Evolutionary conservation across 2,888 invertebrate genomes (phyloP).

Genomic region (Tanytarsus gracilentus): DNA sequence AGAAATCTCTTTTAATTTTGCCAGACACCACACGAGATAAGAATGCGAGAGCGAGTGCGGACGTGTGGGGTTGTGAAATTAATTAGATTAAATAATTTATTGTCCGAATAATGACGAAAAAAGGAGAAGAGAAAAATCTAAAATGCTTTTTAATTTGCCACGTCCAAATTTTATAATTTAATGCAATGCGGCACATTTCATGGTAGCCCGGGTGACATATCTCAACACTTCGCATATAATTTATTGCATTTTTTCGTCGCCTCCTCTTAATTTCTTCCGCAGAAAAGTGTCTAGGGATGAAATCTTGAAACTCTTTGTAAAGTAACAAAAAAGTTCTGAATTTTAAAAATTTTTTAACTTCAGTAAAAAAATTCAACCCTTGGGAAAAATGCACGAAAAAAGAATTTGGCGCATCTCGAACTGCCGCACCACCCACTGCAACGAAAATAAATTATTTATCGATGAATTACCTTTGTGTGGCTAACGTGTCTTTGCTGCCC

Average conservation of each 20-base stretch:
- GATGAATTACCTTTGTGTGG: too few relatives aligned
- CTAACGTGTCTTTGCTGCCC: background rate
- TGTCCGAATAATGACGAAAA: background rate
- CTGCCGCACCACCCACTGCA: too few relatives aligned
- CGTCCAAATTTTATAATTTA: slow-evolving; percentile 28
- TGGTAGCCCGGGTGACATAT: too few relatives aligned
- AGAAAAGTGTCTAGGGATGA: too few relatives aligned
- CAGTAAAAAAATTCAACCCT: too few relatives aligned
- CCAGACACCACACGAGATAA: background rate
- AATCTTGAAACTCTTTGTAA: too few relatives aligned
- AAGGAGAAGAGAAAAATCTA: background rate
- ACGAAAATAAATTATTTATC: too few relatives aligned
- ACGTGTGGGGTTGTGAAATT: background rate
- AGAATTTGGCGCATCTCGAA: background rate
- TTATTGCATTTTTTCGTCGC: slow-evolving; percentile 19
- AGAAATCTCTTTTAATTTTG: slow-evolving; percentile 9
- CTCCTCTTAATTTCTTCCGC: too few relatives aligned
- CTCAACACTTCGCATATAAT: background rate
- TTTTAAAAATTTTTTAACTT: too few relatives aligned
- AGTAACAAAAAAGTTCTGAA: too few relatives aligned
- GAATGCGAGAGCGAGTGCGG: background rate
- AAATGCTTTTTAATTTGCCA: slow-evolving; percentile 16
- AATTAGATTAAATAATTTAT: slow-evolving; percentile 27
- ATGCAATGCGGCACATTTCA: slow-evolving; percentile 5
- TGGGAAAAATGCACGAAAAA: background rate